Evolutionary conservation across 2,888 invertebrate species (phyloP), one percentile per base, ranked within the genome.

Genomic region (Eupithecia exiguata): DNA sequence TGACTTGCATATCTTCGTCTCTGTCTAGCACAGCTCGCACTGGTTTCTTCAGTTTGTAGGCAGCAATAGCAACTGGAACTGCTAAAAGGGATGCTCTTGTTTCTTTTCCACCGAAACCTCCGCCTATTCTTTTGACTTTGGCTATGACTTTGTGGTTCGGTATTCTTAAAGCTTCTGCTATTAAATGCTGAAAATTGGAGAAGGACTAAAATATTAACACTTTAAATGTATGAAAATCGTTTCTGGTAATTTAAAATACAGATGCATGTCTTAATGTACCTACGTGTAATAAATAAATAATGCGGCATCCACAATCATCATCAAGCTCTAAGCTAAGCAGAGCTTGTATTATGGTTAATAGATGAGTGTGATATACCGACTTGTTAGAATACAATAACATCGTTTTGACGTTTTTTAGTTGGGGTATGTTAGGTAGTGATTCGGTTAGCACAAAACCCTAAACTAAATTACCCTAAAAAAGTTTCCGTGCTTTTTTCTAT

Each of bases 81-180:
- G 96, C 96, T 35, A 97, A 84, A 12, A 96, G 80, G 5, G 91
- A 83, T 5, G 95, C 90, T 80, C 96, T 95, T 0, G 97, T 96
- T 91, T 98, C 98, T 90, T 98, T 98, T 0, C 98, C 98, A 18
- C 98, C 98, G 87, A 98, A 98, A 66, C 97, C 98, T 46, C 98
- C 98, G 1, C 98, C 98, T 73, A 98, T 90, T 82, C 98, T 94
- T 88, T 97, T 97, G 0, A 97, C 96, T 88, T 96, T 96, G 43
- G 96, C 95, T 2, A 95, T 94, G 12, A 98, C 93, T 91, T 96
- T 96, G 85, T 96, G 96, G 75, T 95, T 95, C 0, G 96, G 96
- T 74, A 97, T 93, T 58, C 95, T 94, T 53, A 98, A 92, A 25
- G 95, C 94, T 79, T 95, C 90, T 5, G 97, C 95, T 0, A 96